Evolutionary conservation across 1,140 invertebrate genomes (phyloP), one percentile per base, ranked within the genome.

Genomic region (Eupeodes corollae): DNA sequence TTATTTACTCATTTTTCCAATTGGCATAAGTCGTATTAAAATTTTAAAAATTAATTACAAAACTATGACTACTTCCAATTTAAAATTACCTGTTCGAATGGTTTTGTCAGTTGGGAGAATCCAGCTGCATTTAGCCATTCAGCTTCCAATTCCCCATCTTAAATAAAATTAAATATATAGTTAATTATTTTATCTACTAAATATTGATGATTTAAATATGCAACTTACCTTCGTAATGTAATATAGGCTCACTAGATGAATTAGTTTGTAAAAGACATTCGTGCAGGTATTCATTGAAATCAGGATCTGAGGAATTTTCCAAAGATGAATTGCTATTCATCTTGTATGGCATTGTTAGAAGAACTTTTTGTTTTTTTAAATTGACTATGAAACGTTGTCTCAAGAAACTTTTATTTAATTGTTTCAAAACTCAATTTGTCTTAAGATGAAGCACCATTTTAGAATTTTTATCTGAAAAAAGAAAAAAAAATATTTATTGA

Each of bases 61-160:
- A n/a, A n/a, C n/a, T n/a, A n/a, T n/a, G n/a, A n/a, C n/a, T n/a
- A n/a, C n/a, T n/a, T n/a, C n/a, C n/a, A n/a, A n/a, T n/a, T n/a
- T n/a, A 39, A 39, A 45, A 37, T 41, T 58, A 68, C 65, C 50
- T 61, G 53, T 47, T 68, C 52, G 48, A 68, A 68, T 15, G 65
- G 66, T 48, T 63, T 63, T 6, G 63, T 67, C 42, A 68, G 55
- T 51, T 68, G 59, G 30, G 66, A 57, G 58, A 63, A 68, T 44
- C 66, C 66, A 34, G 59, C 61, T 15, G 63, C 52, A 40, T 61
- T 55, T 16, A 68, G 37, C 66, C 66, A 68, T 46, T 68, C 61
- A 13, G 65, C 66, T 52, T 68, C 66, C 52, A 65, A 54, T 60
- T 68, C 66, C 8, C 66, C 66, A 53, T 68, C 66, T 68, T 15